Evolutionary conservation across 2,797 vertebrate genomes (phyloP), one percentile per base, ranked within the genome.

Genomic region (Simalia tracyae): DNA sequence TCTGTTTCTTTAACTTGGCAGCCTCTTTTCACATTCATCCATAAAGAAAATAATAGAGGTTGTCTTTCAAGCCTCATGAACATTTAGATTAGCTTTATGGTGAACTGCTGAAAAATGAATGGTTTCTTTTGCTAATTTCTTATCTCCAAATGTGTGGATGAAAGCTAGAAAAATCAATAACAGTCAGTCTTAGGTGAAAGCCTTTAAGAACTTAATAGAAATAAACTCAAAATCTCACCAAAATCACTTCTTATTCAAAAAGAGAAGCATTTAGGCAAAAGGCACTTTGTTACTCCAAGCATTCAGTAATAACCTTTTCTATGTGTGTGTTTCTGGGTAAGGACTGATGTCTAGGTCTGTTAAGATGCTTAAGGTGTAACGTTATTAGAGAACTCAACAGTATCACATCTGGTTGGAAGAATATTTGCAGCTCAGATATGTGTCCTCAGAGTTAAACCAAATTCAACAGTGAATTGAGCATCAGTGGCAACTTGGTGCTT

Each of bases 31-130:
- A 81, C 19, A 46, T 81, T 42, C 36, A 22, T 28, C 9, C 36
- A 46, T 81, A 81, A 81, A 81, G 89, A 90, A 54, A 72, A 95
- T 93, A 86, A 86, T 89, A 60, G 31, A 93, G 89, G 86, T 86
- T 85, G 89, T 81, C 11, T 68, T 93, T 95, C 90, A 94, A 96
- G 57, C 57, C 36, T 95, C 81, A 86, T 90, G 92, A 95, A 96
- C 56, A 92, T 93, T 94, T 94, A 95, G 26, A 92, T 60, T 26
- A 0, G 31, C 87, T 89, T 93, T 63, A 68, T 31, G 90, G 10
- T 56, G 46, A 95, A 90, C 84, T 92, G 72, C 66, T 91, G 59
- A 90, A 86, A 93, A 86, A 66, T 68, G 90, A 94, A 91, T 93
- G 76, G 88, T 24, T 54, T 17, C 0, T 63, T 24, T 36, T 92